Base-by-base conservation (phyloP, 2,888 invertebrate genomes). In the Pediacus dermestoides region DNA sequence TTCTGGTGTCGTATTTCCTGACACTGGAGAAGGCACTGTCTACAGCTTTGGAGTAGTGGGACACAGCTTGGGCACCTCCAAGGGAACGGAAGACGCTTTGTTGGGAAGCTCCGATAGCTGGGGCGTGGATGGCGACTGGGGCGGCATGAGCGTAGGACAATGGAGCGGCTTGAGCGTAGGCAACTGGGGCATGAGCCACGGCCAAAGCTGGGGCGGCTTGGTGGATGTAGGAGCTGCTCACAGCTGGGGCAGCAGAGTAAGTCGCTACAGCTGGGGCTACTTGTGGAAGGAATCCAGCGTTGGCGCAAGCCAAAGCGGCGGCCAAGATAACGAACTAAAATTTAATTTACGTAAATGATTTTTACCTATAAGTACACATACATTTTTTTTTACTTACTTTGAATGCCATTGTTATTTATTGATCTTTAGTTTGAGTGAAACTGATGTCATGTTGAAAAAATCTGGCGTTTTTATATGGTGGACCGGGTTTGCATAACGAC, bases 1-100 rank as follows among this genome's bases (percentile, higher is more conserved):
- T 66, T 48, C 77, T 73, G 33, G 76, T 75, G 46, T 78, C 76
- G 63, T 68, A 71, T 66, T 78, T 78, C 60, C 75, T 74, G 18
- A 78, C 74, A 57, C 74, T 77, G 46, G 77, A 76, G 70, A 74
- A 78, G 37, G 78, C 74, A 34, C 76, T 75, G 56, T 78, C 75
- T 16, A 76, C 74, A 35, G 75, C 74, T 64, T 78, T 80, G 52
- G 74, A 72, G 48, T 58, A 60, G 30, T 49, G 45, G 37, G 78
- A 77, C 2, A 78, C 73, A 25, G 72, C 72, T 39, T 70, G 67
- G 54, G 75, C 75, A 35, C 67, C 75, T 42, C 74, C 78, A 42
- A 74, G 70, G 13, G 77, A 75, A 42, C 78, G 73, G 37, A 76
- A 61, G 35, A 77, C 74, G 63, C 75, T 76, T 63, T 80, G 74